phyloP scores from a whole-genome alignment of 2,888 invertebrate species.

The Andricus curvator region DNA sequence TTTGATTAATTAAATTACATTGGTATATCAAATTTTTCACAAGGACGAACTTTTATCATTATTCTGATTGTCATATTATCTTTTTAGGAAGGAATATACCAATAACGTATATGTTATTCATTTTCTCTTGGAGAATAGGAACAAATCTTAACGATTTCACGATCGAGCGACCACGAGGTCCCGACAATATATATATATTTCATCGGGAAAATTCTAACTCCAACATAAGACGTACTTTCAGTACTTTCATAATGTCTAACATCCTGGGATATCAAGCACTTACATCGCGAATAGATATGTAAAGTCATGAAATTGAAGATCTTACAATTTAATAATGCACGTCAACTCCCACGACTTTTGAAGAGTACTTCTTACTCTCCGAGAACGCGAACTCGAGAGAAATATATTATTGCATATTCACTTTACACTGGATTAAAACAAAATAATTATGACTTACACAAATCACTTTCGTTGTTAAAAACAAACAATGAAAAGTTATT shows the following conservation, averaged over 20 bases:
- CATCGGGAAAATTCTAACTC: constrained; percentile 28
- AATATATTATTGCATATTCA: not conserved
- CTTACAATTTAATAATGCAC: constrained; percentile 39
- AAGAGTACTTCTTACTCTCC: not conserved
- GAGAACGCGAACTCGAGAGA: not conserved
- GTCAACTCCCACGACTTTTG: constrained; percentile 10
- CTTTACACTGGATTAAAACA: not conserved
- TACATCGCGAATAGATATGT: constrained; percentile 39
- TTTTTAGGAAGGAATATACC: not conserved
- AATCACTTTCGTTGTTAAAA: too few species aligned
- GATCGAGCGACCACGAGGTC: constrained; percentile 27
- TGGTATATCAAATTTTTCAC: not conserved
- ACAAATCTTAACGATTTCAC: constrained; percentile 34
- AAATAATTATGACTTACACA: not conserved
- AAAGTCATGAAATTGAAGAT: constrained; percentile 15
- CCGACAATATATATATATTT: constrained; percentile 30
- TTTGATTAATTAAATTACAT: too few species aligned
- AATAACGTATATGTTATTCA: constrained; percentile 21
- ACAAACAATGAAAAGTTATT: not conserved
- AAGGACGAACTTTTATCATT: not conserved
- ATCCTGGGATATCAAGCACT: constrained; percentile 32
- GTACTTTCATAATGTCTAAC: constrained; percentile 33
- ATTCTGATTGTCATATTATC: not conserved
- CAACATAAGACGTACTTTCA: constrained; percentile 28
- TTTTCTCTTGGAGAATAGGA: not conserved